Base-by-base conservation (phyloP, 2,797 vertebrate species). In the Vultur gryphus region DNA sequence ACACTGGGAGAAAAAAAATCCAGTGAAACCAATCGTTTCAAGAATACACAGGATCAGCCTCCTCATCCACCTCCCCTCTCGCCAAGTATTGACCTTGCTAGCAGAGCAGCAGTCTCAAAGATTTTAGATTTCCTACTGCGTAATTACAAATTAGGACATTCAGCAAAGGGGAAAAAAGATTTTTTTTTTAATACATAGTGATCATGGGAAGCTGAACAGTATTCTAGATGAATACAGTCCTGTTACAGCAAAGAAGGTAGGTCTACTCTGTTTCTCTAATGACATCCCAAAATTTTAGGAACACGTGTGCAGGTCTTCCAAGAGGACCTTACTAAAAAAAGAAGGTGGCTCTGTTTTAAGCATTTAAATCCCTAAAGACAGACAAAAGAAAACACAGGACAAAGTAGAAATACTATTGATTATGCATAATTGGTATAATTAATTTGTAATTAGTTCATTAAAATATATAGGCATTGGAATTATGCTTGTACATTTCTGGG, bases 391-490 rank as follows among this genome's bases (percentile, higher is more conserved):
- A 97, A 96, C 87, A 96, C 15, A 91, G 79, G 70, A 95, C 51
- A 91, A 96, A 89, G 82, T 59, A 96, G 87, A 83, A 94, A 96
- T 93, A 96, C 79, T 95, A 97, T 96, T 95, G 95, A 96, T 97
- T 92, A 96, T 61, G 70, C 89, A 41, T 93, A 94, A 94, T 96
- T 96, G 94, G 79, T 95, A 96, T 97, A 97, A 96, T 97, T 97
- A 97, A 97, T 97, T 97, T 94, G 92, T 96, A 97, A 96, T 97
- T 97, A 97, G 96, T 95, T 96, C 96, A 92, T 89, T 94, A 95
- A 97, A 97, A 92, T 91, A 96, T 94, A 97, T 97, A 97, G 96
- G 85, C 95, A 94, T 84, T 92, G 92, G 91, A 94, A 94, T 96
- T 97, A 93, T 78, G 89, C 92, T 96, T 96, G 92, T 91, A 91